Percentiles rank a stretch among this genome's conserved stretches.
These are phyloP conservation scores for Cardiocondyla obscurior DNA, from an alignment of 1,140 invertebrate species.

Conservation along the genomic window DNA sequence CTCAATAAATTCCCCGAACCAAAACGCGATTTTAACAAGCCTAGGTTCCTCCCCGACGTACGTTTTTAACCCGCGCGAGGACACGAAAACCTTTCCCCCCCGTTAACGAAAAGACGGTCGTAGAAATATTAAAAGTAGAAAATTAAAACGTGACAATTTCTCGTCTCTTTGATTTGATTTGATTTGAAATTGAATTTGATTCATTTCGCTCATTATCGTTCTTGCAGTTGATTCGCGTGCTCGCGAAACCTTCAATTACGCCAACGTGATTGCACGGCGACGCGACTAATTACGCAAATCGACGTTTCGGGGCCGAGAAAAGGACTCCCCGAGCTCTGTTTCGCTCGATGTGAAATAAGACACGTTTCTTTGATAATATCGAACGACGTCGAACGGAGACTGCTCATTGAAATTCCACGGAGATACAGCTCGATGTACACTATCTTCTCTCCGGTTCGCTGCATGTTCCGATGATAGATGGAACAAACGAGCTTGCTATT, in stretches of 20 bases:
- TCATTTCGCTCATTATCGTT: background rate
- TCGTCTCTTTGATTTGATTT: background rate
- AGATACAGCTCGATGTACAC: slow-evolving; percentile 39
- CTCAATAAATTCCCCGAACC: slow-evolving; percentile 12
- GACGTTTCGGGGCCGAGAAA: background rate
- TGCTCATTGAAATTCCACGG: slow-evolving; percentile 48
- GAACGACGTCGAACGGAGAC: slow-evolving; percentile 14
- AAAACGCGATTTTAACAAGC: background rate
- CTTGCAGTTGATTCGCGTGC: slow-evolving; percentile 7
- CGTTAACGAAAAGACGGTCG: too few species aligned
- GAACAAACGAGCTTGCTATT: slow-evolving; percentile 54
- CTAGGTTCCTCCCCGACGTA: background rate
- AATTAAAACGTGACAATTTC: background rate
- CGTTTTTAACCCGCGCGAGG: background rate
- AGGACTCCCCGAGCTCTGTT: background rate
- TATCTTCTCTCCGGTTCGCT: slow-evolving; percentile 43
- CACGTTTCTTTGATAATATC: slow-evolving; percentile 55
- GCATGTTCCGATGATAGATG: slow-evolving; percentile 48
- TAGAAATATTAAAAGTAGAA: too few species aligned
- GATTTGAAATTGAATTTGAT: background rate
- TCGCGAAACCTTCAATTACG: slow-evolving; percentile 30
- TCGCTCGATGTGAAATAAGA: slow-evolving; percentile 36
- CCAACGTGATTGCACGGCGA: slow-evolving; percentile 33
- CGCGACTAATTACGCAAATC: slow-evolving; percentile 43
- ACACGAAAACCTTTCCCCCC: background rate